phyloP scores from a whole-genome alignment of 2,113 vertebrate species.

The Colinus virginianus region DNA sequence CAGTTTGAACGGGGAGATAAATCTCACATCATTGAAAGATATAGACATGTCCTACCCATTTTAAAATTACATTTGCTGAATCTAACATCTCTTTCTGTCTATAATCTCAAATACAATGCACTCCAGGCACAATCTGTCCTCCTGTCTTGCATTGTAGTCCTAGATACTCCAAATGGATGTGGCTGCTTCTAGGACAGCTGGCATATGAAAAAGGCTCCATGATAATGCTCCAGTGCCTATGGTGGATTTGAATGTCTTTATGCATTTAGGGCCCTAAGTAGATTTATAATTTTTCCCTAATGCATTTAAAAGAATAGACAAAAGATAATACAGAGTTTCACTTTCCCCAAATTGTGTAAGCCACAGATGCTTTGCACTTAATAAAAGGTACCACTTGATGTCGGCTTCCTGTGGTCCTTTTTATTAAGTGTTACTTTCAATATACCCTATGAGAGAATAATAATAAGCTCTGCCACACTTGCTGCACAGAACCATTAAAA shows the following conservation, averaged over 20 bases:
- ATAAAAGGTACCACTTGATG: slow-evolving; percentile 26
- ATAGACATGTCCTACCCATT: background rate
- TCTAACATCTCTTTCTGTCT: background rate
- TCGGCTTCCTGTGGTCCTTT: slow-evolving; percentile 48
- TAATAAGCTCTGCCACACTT: slow-evolving; percentile 54
- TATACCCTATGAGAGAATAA: slow-evolving; percentile 16
- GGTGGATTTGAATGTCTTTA: background rate
- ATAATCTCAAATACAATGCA: background rate
- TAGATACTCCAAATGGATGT: background rate
- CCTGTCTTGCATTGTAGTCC: background rate
- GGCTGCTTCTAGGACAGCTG: background rate
- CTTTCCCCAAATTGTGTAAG: slow-evolving; percentile 14
- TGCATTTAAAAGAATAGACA: background rate
- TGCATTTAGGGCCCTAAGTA: background rate
- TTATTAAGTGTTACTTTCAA: slow-evolving; percentile 61
- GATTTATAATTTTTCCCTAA: background rate
- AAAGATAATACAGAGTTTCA: background rate
- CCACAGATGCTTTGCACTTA: slow-evolving; percentile 15
- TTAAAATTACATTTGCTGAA: background rate
- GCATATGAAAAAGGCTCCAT: background rate
- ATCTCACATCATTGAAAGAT: background rate
- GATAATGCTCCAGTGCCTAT: background rate
- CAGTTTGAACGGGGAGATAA: background rate
- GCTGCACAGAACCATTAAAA: slow-evolving; percentile 49
- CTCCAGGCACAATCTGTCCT: background rate